Evolutionary conservation across 2,113 vertebrate species (phyloP).

Genomic region (Phalacrocorax carbo): DNA sequence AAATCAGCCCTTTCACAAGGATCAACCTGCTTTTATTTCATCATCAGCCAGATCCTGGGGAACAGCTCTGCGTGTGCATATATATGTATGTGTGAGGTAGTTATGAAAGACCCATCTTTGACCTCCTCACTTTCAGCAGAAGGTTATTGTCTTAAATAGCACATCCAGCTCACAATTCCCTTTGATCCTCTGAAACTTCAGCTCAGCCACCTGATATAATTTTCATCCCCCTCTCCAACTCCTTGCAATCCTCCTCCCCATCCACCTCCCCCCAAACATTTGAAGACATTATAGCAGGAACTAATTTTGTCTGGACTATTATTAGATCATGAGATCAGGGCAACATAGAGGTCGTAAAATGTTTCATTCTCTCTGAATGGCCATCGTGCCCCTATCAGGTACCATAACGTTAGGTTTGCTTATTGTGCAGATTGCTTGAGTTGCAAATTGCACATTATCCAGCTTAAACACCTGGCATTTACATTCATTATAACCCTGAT

Average conservation of each 20-base stretch:
- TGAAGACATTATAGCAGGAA: conserved; percentile 63
- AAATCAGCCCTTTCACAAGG: background rate
- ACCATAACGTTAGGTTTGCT: conserved; percentile 73
- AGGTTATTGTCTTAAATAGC: conserved; percentile 55
- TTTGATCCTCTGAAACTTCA: conserved; percentile 25
- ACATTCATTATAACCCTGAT: conserved; percentile 70
- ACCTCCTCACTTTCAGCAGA: conserved; percentile 33
- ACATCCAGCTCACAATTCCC: conserved; percentile 19
- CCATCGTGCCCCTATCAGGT: conserved; percentile 65
- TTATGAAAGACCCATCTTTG: conserved; percentile 25
- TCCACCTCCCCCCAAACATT: conserved; percentile 38
- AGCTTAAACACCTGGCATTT: conserved; percentile 75
- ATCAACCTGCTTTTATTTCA: conserved; percentile 35
- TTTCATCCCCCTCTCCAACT: conserved; percentile 6
- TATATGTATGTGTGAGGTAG: background rate
- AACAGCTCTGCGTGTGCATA: background rate
- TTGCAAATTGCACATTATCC: conserved; percentile 74
- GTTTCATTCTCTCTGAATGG: conserved; percentile 70
- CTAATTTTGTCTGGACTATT: conserved; percentile 69
- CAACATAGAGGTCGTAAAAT: conserved; percentile 71
- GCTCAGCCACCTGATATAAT: conserved; percentile 30
- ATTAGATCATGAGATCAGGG: conserved; percentile 70
- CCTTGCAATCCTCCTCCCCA: conserved; percentile 13
- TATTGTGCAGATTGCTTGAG: conserved; percentile 74
- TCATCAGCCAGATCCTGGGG: background rate